Evolutionary conservation across 2,113 vertebrate genomes (phyloP).

Genomic region (Casuarius casuarius): DNA sequence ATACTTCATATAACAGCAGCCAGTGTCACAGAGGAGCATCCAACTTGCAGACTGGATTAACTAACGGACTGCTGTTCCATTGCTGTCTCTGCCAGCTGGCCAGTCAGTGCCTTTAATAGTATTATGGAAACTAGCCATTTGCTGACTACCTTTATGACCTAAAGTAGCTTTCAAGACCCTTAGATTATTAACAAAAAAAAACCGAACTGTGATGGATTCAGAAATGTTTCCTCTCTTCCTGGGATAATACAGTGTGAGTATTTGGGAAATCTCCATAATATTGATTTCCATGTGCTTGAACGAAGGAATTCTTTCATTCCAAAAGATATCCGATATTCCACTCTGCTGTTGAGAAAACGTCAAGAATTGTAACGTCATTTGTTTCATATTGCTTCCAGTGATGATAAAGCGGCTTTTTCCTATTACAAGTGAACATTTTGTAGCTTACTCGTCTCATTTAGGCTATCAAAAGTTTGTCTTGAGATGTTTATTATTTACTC

Average conservation of each 20-base stretch:
- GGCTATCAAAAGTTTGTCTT: slow-evolving; percentile 56
- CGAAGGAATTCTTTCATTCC: background rate
- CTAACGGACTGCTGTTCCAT: background rate
- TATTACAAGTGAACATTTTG: background rate
- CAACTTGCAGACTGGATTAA: background rate
- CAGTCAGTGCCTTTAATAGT: background rate
- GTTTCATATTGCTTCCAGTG: background rate
- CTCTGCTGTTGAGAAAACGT: background rate
- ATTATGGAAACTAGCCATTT: background rate
- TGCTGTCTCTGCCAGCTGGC: background rate
- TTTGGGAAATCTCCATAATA: background rate
- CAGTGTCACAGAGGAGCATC: background rate
- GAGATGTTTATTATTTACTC: slow-evolving; percentile 67
- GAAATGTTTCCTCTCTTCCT: background rate
- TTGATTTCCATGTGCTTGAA: background rate
- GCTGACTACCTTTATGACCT: background rate
- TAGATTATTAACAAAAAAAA: background rate
- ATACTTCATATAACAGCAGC: background rate
- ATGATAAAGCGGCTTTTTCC: background rate
- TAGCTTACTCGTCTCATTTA: slow-evolving; percentile 60
- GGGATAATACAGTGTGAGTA: background rate
- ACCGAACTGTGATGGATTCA: background rate
- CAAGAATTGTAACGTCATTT: background rate
- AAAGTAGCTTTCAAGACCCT: background rate
- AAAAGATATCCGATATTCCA: background rate